phyloP scores from a whole-genome alignment of 2,888 invertebrate species.

The Eugnorisma glareosa region DNA sequence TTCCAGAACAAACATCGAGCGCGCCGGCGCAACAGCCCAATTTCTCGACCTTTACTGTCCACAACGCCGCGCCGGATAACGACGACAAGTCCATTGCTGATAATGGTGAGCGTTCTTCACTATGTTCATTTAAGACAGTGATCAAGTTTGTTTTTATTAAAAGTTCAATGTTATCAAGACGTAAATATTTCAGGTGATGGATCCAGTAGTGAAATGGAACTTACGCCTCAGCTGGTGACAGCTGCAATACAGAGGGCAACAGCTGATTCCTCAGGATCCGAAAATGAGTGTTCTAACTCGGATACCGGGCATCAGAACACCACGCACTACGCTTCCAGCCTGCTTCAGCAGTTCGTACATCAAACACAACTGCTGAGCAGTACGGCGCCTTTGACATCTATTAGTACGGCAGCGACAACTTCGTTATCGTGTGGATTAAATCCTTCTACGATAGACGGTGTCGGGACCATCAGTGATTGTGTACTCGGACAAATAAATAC shows the following conservation, averaged over 20 bases:
- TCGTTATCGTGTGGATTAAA: constrained; percentile 77
- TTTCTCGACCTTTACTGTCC: constrained; percentile 90
- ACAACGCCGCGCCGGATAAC: constrained; percentile 82
- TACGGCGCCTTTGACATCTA: constrained; percentile 81
- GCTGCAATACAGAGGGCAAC: constrained; percentile 94
- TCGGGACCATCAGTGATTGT: constrained; percentile 82
- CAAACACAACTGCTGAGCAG: constrained; percentile 93
- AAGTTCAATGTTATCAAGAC: constrained; percentile 20
- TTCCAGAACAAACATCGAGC: constrained; percentile 92
- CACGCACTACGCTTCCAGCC: constrained; percentile 93
- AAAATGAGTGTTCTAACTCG: constrained; percentile 92
- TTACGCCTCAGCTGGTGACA: constrained; percentile 93
- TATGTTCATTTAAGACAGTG: neutral
- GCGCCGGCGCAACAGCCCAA: constrained; percentile 91
- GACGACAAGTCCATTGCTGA: constrained; percentile 89
- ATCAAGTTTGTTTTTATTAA: neutral
- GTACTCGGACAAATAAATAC: constrained; percentile 85
- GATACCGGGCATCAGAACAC: constrained; percentile 89
- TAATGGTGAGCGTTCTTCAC: constrained; percentile 80
- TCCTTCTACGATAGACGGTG: constrained; percentile 80
- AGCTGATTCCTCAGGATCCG: constrained; percentile 92
- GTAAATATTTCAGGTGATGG: constrained; percentile 88
- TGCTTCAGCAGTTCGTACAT: constrained; percentile 95
- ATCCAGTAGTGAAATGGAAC: constrained; percentile 94
- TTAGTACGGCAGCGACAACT: constrained; percentile 74